phyloP scores from a whole-genome alignment of 2,888 invertebrate genomes.

The Limnephilus rhombicus region DNA sequence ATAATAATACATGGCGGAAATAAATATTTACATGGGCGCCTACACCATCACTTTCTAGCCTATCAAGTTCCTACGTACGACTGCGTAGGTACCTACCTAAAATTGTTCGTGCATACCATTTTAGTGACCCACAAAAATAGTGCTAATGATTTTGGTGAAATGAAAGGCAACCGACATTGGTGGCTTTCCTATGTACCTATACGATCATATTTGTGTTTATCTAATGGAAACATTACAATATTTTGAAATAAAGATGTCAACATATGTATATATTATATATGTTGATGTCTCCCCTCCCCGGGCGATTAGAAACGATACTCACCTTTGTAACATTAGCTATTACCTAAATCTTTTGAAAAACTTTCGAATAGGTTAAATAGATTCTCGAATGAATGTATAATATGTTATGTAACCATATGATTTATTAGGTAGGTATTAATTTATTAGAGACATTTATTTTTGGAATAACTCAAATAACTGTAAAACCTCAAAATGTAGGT shows the following conservation, averaged over 20 bases:
- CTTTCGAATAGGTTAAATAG: neutral
- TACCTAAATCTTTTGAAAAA: neutral
- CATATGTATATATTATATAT: neutral
- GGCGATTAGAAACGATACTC: too few relatives aligned
- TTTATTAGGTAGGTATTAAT: neutral
- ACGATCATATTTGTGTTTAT: neutral
- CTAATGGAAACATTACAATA: neutral
- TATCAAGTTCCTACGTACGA: neutral
- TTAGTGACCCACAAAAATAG: neutral
- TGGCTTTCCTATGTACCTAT: neutral
- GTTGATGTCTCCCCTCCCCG: neutral
- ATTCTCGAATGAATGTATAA: neutral
- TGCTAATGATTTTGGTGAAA: neutral
- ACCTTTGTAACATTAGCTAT: neutral
- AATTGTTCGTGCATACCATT: neutral
- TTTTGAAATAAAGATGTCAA: neutral
- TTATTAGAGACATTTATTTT: neutral
- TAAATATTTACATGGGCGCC: neutral
- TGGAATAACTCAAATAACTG: too few relatives aligned
- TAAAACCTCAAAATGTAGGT: too few relatives aligned
- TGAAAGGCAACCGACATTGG: neutral
- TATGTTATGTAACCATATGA: neutral
- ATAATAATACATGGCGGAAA: neutral
- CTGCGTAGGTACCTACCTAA: neutral
- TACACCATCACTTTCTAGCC: neutral